Conservation (phyloP, 2,888 invertebrate species). For the Cloeon dipterum region DNA sequence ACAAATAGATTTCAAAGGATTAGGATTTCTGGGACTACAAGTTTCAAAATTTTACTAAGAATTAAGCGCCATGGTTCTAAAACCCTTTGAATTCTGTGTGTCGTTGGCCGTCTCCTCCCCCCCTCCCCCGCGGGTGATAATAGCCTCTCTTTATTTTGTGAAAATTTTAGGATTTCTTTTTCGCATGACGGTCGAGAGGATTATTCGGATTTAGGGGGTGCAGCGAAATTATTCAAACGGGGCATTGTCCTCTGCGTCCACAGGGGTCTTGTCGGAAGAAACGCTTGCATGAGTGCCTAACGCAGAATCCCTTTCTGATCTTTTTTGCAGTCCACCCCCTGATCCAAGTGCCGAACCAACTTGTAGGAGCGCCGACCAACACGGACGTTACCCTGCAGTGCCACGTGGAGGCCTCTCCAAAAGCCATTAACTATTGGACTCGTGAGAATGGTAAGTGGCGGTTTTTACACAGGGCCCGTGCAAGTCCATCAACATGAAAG, state of each 20-base stretch:
- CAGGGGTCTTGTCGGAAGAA: background rate
- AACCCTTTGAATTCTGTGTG: too few relatives aligned
- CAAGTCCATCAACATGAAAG: background rate
- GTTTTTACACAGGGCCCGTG: background rate
- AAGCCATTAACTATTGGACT: conserved; percentile 87
- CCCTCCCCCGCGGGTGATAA: too few relatives aligned
- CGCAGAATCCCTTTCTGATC: conserved; percentile 1
- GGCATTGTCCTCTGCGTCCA: background rate
- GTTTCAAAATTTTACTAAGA: too few relatives aligned
- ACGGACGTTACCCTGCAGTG: conserved; percentile 68
- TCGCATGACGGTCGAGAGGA: too few relatives aligned
- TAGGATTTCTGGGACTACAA: too few relatives aligned
- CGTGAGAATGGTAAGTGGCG: conserved; percentile 53
- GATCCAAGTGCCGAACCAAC: conserved; percentile 82
- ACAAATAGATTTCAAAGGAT: too few relatives aligned
- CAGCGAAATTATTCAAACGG: background rate
- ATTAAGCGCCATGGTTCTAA: too few relatives aligned
- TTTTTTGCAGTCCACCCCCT: conserved; percentile 59
- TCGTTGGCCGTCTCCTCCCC: too few relatives aligned
- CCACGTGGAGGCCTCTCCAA: conserved; percentile 77
- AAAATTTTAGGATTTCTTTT: too few relatives aligned
- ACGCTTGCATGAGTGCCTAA: background rate
- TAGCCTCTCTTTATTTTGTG: too few relatives aligned
- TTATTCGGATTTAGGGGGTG: background rate
- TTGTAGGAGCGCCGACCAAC: conserved; percentile 69